phyloP scores from a whole-genome alignment of 2,888 invertebrate species.

The Gastrophysa polygoni region DNA sequence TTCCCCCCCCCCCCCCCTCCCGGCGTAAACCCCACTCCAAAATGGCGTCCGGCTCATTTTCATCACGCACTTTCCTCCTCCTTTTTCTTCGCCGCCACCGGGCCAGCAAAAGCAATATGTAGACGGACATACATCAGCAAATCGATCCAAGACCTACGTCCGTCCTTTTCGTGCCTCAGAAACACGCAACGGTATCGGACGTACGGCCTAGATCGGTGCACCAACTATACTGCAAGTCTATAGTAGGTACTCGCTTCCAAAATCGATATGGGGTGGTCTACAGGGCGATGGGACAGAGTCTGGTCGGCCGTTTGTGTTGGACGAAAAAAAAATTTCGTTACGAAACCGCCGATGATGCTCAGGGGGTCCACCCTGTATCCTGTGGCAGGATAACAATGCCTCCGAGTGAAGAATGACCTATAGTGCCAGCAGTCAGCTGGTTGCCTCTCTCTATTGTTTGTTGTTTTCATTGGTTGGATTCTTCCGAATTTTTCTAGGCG shows the following conservation, averaged over 20 bases:
- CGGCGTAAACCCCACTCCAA: constrained; percentile 53
- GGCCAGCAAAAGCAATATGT: constrained; percentile 45
- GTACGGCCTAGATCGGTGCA: constrained; percentile 43
- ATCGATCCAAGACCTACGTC: constrained; percentile 36
- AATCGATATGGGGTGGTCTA: constrained; percentile 61
- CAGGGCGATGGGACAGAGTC: constrained; percentile 34
- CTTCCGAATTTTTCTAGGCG: too few species aligned
- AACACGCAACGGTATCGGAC: constrained; percentile 36
- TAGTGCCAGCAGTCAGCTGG: too few species aligned
- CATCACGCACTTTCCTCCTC: constrained; percentile 47
- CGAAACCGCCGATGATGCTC: too few species aligned
- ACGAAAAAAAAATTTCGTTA: too few species aligned
- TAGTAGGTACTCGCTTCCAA: constrained; percentile 57
- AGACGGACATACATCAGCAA: constrained; percentile 52
- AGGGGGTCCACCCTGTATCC: too few species aligned
- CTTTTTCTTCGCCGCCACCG: constrained; percentile 42
- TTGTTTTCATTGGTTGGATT: too few species aligned
- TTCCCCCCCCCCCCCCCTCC: constrained; percentile 52
- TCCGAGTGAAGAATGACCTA: too few species aligned
- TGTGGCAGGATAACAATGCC: too few species aligned
- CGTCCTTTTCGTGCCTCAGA: constrained; percentile 8
- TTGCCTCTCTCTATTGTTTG: too few species aligned
- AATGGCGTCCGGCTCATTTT: constrained; percentile 55
- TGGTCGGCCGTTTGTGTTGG: neutral
- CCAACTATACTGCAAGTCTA: constrained; percentile 52